Evolutionary conservation across 1,140 invertebrate species (phyloP).

Genomic region (Penaeus japonicus): DNA sequence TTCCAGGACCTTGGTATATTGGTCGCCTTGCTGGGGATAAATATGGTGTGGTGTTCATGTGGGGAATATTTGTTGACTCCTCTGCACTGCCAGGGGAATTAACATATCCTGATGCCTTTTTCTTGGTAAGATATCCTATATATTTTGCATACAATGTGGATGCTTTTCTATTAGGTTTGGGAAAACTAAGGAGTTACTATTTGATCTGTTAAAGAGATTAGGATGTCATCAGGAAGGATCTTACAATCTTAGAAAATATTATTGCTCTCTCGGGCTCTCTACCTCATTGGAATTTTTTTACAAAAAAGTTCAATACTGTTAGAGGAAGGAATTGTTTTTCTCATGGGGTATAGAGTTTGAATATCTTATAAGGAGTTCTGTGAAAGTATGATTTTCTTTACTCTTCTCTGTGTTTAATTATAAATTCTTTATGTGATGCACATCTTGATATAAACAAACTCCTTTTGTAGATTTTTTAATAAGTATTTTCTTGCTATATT

Average conservation of each 20-base stretch:
- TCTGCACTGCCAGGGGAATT: slow-evolving; percentile 30
- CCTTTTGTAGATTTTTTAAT: background rate
- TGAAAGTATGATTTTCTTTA: no score
- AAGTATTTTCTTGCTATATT: background rate
- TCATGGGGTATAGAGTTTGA: no score
- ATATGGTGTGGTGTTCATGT: slow-evolving; percentile 45
- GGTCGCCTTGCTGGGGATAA: slow-evolving; percentile 31
- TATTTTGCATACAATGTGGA: background rate
- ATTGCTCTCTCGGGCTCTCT: no score
- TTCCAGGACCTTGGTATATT: slow-evolving; percentile 42
- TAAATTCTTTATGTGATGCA: background rate
- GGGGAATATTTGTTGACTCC: slow-evolving; percentile 38
- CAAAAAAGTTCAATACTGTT: no score
- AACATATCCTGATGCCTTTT: slow-evolving; percentile 45
- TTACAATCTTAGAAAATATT: no score
- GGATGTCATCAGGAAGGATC: no score
- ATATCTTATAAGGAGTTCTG: no score
- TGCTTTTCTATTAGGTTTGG: background rate
- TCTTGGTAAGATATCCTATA: slow-evolving; percentile 16
- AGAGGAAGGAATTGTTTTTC: no score
- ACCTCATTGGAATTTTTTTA: no score
- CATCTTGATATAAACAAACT: background rate
- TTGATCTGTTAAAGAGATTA: no score
- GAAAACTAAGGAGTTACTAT: background rate
- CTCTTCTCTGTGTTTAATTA: no score